A percentile compares a stretch with the other conserved stretches of the same genome.
phyloP scores from a whole-genome alignment of 1,140 invertebrate species.

The Rhyacophila brunnea region DNA sequence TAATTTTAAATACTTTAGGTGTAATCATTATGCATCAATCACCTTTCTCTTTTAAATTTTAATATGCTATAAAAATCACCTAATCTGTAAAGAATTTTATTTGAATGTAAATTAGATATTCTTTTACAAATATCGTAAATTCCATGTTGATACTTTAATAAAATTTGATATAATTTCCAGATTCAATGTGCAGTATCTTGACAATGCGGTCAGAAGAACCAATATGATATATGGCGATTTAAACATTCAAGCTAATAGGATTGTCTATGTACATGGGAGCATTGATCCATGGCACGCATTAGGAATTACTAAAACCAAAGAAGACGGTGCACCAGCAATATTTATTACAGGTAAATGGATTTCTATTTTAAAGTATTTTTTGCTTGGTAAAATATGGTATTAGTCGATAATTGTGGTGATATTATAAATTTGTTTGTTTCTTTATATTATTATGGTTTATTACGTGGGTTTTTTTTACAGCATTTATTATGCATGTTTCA shows the following conservation, averaged over 20 bases:
- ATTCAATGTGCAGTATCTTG: conserved; percentile 60
- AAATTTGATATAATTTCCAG: conserved; percentile 40
- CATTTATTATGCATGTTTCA: not conserved
- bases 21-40: no score
- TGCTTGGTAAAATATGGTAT: no score
- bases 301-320: conserved; percentile 62
- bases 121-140: no score
- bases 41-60: no score
- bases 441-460: no score
- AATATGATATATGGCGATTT: conserved; percentile 81
- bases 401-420: no score
- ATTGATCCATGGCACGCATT: conserved; percentile 94
- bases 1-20: no score
- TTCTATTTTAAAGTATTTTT: not conserved
- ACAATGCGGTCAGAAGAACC: conserved; percentile 64
- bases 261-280: conserved; percentile 87
- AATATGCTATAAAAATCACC: no score
- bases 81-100: no score
- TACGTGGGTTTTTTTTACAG: no score
- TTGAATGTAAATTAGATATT: no score
- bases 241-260: conserved; percentile 67
- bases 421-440: conserved; percentile 7
- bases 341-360: conserved; percentile 64
- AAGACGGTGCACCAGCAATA: conserved; percentile 64
- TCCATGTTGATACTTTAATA: no score